phyloP scores from a whole-genome alignment of 53 echinoderm and acorn worm genomes.

The Luidia sarsii region DNA sequence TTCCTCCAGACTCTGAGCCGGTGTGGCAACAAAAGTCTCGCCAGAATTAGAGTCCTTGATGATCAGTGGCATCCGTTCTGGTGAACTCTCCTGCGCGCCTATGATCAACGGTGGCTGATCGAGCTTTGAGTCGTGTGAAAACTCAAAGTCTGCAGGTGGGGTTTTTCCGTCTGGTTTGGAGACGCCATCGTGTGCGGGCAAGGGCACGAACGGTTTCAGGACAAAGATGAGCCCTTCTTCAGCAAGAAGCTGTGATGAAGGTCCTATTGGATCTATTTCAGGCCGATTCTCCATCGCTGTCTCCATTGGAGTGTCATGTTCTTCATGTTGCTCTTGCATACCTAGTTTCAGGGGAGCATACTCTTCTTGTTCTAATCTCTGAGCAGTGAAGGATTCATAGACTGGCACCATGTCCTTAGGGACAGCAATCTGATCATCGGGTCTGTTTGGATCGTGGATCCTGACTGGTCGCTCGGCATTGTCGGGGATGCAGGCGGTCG shows the following conservation, averaged over 20 bases:
- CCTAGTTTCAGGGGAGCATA: background rate
- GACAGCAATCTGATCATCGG: constrained; percentile 22
- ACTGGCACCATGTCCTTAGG: constrained; percentile 8
- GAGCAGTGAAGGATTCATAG: constrained; percentile 5
- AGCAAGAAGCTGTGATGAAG: constrained; percentile 25
- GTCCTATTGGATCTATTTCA: too few species aligned
- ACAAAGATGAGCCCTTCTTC: constrained; percentile 47
- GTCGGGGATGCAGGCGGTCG: constrained; percentile 64
- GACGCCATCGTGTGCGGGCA: background rate
- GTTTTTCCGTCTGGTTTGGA: background rate
- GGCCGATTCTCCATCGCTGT: too few species aligned
- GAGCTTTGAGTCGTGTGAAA: constrained; percentile 17
- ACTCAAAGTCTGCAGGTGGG: constrained; percentile 11
- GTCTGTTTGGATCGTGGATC: constrained; percentile 59
- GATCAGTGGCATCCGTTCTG: constrained; percentile 17
- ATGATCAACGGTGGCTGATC: constrained; percentile 38
- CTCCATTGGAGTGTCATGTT: background rate
- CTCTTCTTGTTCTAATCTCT: background rate
- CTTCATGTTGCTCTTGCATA: background rate
- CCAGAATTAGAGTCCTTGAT: constrained; percentile 65
- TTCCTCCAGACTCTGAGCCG: constrained; percentile 59
- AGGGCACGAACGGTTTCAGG: background rate
- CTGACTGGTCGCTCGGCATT: constrained; percentile 38
- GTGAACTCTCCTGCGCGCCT: constrained; percentile 34
- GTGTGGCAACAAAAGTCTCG: constrained; percentile 54